Percentiles rank a stretch among this genome's conserved stretches.
phyloP scores from a whole-genome alignment of 2,888 invertebrate species.

The Flexamia atlantica region DNA sequence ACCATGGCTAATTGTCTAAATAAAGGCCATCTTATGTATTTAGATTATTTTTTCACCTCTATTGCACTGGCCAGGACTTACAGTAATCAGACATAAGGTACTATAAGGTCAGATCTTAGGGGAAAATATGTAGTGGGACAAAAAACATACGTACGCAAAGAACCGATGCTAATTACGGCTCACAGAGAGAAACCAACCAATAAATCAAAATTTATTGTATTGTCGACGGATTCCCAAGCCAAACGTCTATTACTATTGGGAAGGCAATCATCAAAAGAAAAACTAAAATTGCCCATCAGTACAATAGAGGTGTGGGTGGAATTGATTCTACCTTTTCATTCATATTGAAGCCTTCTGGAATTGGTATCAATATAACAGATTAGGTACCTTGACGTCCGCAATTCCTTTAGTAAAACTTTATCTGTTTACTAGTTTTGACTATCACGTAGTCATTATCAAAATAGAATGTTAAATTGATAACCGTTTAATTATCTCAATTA shows the following conservation, averaged over 20 bases:
- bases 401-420: no score
- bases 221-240: conserved; percentile 35
- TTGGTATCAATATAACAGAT: no score
- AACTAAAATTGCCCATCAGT: conserved; percentile 45
- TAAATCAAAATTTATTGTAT: conserved; percentile 29
- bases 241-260: conserved; percentile 10
- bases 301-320: conserved; percentile 57
- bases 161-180: conserved; percentile 39
- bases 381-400: no score
- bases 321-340: conserved; percentile 55
- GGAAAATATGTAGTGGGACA: conserved; percentile 53
- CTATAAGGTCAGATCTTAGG: conserved; percentile 15
- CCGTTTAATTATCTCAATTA: no score
- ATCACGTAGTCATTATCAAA: no score
- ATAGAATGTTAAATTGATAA: no score
- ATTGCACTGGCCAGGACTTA: conserved; percentile 22
- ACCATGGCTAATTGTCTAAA: conserved; percentile 24
- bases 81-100: conserved; percentile 45
- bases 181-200: conserved; percentile 48
- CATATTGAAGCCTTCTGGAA: no score
- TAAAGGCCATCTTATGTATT: conserved; percentile 53
- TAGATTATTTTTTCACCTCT: conserved; percentile 51
- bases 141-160: conserved; percentile 53
- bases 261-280: background rate
- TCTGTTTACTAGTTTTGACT: no score